Evolutionary conservation across 2,797 vertebrate genomes (phyloP).

Genomic region (Lepus oiostolus): DNA sequence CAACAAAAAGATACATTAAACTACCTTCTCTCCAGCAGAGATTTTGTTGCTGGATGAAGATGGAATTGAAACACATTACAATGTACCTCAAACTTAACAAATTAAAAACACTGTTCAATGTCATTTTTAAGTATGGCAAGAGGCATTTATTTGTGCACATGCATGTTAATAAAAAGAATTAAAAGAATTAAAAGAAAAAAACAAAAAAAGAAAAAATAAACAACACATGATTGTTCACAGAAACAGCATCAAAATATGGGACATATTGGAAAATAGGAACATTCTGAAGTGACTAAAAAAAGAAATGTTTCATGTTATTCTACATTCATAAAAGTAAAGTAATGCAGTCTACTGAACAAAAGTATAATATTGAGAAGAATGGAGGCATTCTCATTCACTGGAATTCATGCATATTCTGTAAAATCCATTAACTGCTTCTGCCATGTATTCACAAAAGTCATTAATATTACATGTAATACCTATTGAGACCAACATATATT

Average conservation of each 20-base stretch:
- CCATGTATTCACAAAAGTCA: background rate
- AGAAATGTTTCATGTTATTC: background rate
- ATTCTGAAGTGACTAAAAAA: background rate
- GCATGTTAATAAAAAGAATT: background rate
- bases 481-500: conserved; percentile 6
- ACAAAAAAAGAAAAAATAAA: background rate
- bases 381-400: background rate
- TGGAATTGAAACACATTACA: background rate
- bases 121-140: conserved; percentile 3
- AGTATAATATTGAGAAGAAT: background rate
- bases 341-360: background rate
- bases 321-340: background rate
- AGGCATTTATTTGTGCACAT: conserved; percentile 23
- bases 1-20: conserved; percentile 21
- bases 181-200: background rate
- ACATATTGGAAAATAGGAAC: background rate
- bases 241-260: conserved; percentile 10
- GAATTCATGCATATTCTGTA: background rate
- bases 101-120: conserved; percentile 10
- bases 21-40: conserved; percentile 23
- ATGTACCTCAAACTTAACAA: conserved; percentile 39
- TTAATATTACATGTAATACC: conserved; percentile 24
- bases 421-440: conserved; percentile 35
- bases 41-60: conserved; percentile 21
- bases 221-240: background rate